A percentile compares a stretch with the other conserved stretches of the same genome.
Conservation (phyloP, 2,888 invertebrate species). For the Tuberolachnus salignus region DNA sequence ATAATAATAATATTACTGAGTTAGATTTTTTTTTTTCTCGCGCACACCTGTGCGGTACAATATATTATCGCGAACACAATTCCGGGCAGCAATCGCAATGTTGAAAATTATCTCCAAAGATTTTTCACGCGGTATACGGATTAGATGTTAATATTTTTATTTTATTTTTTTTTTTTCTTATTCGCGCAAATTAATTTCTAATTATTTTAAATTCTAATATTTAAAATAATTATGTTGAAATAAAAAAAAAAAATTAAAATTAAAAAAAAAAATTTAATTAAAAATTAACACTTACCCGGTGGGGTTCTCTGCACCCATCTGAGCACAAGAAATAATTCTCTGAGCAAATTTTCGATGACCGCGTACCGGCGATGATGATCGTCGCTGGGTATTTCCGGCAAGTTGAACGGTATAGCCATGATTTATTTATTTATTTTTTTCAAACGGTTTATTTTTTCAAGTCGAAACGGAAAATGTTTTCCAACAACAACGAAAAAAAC, state of each 20-base stretch:
- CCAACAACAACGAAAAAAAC: not conserved
- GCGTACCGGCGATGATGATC: too few relatives aligned
- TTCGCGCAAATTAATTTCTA: not conserved
- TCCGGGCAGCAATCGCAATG: too few relatives aligned
- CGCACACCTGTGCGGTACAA: too few relatives aligned
- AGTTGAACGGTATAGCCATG: constrained; percentile 30
- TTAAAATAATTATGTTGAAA: not conserved
- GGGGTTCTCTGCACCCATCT: not conserved
- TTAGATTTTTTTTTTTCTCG: too few relatives aligned
- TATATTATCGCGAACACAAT: too few relatives aligned
- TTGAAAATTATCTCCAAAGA: too few relatives aligned
- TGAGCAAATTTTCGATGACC: constrained; percentile 15
- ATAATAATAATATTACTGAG: too few relatives aligned
- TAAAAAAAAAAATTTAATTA: not conserved
- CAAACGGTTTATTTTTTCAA: not conserved
- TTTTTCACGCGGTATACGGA: too few relatives aligned
- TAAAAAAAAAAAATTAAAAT: not conserved
- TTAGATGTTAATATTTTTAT: too few relatives aligned
- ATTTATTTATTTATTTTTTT: not conserved
- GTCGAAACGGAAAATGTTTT: constrained; percentile 3
- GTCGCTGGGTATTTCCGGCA: not conserved
- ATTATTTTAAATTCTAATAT: not conserved
- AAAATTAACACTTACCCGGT: constrained; percentile 6
- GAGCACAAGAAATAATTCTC: constrained; percentile 6
- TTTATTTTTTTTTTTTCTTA: too few relatives aligned